Evolutionary conservation across 1,140 invertebrate species (phyloP), one percentile per base, ranked within the genome.

Genomic region (Paramacrobiotus metropolitanus): DNA sequence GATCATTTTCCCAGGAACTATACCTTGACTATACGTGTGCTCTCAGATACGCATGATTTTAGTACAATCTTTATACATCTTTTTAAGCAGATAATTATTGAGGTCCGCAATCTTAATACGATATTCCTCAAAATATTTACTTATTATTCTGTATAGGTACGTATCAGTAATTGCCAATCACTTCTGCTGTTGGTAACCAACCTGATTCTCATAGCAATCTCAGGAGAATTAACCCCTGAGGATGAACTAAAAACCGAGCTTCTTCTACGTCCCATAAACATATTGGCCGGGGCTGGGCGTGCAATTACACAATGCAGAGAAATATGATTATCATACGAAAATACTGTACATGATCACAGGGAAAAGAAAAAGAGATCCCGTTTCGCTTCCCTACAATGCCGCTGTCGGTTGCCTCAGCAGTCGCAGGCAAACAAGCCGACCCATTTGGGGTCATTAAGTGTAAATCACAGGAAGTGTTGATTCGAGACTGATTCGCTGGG

Each of bases 181-280:
- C 9, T 40, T 4, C 15, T 15, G 24, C 48, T 9, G 24, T 20
- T 55, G n/a, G n/a, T n/a, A n/a, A n/a, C n/a, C n/a, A n/a, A 55
- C 48, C 48, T 55, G 15, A 55, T 55, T 20, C 48, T 15, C 24
- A 55, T 15, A 55, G 48, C 48, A 20, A 55, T 55, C 48, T 55
- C 48, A 4, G 48, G 48, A 24, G 48, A 55, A 55, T 24, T 55
- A 28, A 55, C 48, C 48, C 48, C 48, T 4, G 48, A 15, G 24
- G 15, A 20, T 15, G 15, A 55, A 28, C 48, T 55, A 55, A 55
- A 55, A 15, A 55, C 48, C 24, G 48, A 55, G 28, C 48, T 55
- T 24, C 48, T 55, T 24, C 48, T 15, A 55, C 48, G 48, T 20
- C 48, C 48, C 9, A 29, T 61, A 21, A 63, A 63, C 21, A 63